Conservation (phyloP, 2,888 invertebrate species). For the Scrobipalpa atriplicella region DNA sequence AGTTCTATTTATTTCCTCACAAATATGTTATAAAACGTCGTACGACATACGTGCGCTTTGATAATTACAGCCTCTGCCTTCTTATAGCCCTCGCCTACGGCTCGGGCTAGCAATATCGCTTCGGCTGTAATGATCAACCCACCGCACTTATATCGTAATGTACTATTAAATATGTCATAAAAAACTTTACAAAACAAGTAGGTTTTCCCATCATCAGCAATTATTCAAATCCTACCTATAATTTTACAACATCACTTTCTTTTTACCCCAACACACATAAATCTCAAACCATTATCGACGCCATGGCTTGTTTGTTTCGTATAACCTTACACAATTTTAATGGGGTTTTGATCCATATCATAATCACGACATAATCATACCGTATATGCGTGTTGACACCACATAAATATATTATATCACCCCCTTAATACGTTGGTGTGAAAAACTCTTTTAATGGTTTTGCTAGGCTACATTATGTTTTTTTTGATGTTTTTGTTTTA, state of each 20-base stretch:
- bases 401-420: constrained; percentile 21
- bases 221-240: too few relatives aligned
- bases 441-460: neutral
- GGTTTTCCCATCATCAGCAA: neutral
- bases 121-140: too few relatives aligned
- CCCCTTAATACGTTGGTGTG: neutral
- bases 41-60: too few relatives aligned
- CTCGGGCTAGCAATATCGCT: too few relatives aligned
- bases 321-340: neutral
- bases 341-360: constrained; percentile 9
- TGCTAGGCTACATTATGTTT: too few relatives aligned
- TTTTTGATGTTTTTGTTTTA: neutral
- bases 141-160: too few relatives aligned
- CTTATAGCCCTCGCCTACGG: too few relatives aligned
- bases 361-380: constrained; percentile 11
- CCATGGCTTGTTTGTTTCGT: neutral
- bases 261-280: neutral
- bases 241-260: neutral
- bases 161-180: too few relatives aligned
- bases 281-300: neutral
- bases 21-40: too few relatives aligned
- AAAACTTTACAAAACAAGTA: too few relatives aligned
- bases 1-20: too few relatives aligned
- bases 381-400: constrained; percentile 18
- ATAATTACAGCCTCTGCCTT: too few relatives aligned